Conservation (phyloP, 2,888 invertebrate species). For the Zootermopsis nevadensis region DNA sequence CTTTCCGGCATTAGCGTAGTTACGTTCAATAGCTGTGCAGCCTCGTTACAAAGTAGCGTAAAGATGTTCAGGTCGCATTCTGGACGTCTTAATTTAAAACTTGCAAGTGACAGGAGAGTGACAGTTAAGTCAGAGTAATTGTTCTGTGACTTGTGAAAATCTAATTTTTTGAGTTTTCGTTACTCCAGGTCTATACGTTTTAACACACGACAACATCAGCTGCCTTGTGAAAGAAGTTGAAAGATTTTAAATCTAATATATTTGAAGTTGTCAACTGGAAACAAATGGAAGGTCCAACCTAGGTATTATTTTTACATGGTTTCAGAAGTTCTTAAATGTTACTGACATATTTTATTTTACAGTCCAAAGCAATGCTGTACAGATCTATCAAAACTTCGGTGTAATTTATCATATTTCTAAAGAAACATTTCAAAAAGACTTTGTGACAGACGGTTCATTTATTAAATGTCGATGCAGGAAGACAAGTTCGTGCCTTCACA, state of each 20-base stretch:
- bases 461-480: not conserved
- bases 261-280: conserved; percentile 5
- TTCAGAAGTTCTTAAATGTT: not conserved
- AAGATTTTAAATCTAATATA: not conserved
- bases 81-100: not conserved
- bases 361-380: not conserved
- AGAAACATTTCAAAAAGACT: not conserved
- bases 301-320: too few species aligned
- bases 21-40: too few species aligned
- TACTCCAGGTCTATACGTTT: not conserved
- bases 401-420: not conserved
- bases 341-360: not conserved
- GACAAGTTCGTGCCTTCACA: not conserved
- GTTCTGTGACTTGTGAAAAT: not conserved
- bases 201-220: not conserved
- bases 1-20: too few species aligned
- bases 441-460: not conserved
- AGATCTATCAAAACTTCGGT: not conserved
- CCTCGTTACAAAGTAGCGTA: too few species aligned
- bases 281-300: not conserved
- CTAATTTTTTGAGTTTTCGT: not conserved
- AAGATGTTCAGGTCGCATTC: not conserved
- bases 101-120: not conserved
- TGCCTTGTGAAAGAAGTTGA: not conserved
- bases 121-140: not conserved